Conservation (phyloP, 1,140 invertebrate species). For the Pogonomyrmex californicus region DNA sequence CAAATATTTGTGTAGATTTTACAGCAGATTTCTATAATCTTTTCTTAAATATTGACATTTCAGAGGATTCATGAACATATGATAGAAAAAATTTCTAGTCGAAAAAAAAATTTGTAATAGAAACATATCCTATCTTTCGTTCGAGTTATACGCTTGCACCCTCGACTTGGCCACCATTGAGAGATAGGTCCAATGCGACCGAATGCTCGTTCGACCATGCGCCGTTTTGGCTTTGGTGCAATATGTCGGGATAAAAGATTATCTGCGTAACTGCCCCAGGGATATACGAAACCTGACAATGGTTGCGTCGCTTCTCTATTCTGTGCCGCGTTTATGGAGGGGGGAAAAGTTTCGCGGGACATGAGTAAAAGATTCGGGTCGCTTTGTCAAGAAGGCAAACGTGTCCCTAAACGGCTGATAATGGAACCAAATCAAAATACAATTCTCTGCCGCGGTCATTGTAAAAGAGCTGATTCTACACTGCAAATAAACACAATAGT, state of each 20-base stretch:
- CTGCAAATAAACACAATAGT: not conserved
- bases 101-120: not conserved
- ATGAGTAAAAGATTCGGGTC: conserved; percentile 81
- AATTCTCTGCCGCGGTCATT: conserved; percentile 74
- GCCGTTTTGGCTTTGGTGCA: conserved; percentile 83
- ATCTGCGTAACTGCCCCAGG: conserved; percentile 83
- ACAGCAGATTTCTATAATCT: not conserved
- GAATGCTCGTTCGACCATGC: conserved; percentile 79
- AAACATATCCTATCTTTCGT: conserved; percentile 12
- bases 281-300: conserved; percentile 41
- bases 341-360: conserved; percentile 42
- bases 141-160: conserved; percentile 27
- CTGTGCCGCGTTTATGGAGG: conserved; percentile 55
- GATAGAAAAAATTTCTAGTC: not conserved
- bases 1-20: not conserved
- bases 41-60: not conserved
- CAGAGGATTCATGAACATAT: not conserved
- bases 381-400: conserved; percentile 87
- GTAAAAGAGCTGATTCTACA: not conserved
- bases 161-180: conserved; percentile 31
- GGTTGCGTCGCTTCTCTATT: conserved; percentile 36
- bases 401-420: conserved; percentile 82
- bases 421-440: conserved; percentile 85
- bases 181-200: conserved; percentile 39
- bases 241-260: conserved; percentile 82